Evolutionary conservation across 2,113 vertebrate species (phyloP).

Genomic region (Carassius auratus): DNA sequence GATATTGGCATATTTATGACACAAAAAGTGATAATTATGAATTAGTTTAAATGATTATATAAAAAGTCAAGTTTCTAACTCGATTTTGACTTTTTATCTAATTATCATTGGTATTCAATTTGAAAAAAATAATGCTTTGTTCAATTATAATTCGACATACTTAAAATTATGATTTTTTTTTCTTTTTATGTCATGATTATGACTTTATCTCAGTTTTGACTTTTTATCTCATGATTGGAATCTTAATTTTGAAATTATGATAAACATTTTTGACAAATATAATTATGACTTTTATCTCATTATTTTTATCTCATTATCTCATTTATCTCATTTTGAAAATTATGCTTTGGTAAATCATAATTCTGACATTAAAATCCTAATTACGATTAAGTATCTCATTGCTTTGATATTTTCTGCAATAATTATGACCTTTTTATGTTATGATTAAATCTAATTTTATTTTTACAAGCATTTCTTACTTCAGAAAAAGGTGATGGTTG

Average conservation of each 20-base stretch:
- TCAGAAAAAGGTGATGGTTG: too few relatives aligned
- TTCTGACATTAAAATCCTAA: neutral
- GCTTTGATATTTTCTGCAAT: neutral
- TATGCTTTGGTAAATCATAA: too few relatives aligned
- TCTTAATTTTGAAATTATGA: too few relatives aligned
- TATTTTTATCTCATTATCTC: neutral
- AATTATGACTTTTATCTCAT: neutral
- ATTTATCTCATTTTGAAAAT: too few relatives aligned
- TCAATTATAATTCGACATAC: neutral
- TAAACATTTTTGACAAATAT: neutral
- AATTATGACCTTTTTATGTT: neutral
- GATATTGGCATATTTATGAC: too few relatives aligned
- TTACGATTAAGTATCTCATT: neutral
- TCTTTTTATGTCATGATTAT: neutral
- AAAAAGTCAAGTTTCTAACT: neutral
- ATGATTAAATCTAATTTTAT: too few relatives aligned
- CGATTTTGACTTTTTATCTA: neutral
- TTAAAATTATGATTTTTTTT: neutral
- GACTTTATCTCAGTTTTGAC: neutral
- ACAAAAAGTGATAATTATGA: too few relatives aligned
- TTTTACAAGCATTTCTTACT: too few relatives aligned
- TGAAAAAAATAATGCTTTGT: too few relatives aligned
- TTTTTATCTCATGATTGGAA: neutral
- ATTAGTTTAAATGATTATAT: neutral
- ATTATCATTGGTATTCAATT: neutral